A percentile compares a stretch with the other conserved stretches of the same genome.
phyloP scores from a whole-genome alignment of 2,888 invertebrate species.

The Augiades crinisus region DNA sequence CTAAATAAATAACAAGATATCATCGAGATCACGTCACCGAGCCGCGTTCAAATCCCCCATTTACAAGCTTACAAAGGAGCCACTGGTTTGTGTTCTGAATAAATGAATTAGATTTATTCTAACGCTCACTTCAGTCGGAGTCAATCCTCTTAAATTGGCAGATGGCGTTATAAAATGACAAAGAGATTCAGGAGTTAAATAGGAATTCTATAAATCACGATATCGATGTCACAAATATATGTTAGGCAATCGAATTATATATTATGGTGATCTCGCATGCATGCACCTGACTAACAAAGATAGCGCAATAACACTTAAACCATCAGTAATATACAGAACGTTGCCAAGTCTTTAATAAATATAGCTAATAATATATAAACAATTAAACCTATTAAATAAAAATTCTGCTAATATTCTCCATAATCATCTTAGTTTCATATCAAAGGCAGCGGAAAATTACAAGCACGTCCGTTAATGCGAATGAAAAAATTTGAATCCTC shows the following conservation, averaged over 20 bases:
- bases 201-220: background rate
- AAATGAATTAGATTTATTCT: slow-evolving; percentile 24
- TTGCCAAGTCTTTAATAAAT: no score
- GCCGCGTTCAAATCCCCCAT: slow-evolving; percentile 1
- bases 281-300: no score
- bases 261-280: no score
- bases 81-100: slow-evolving; percentile 20
- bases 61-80: slow-evolving; percentile 11
- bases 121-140: slow-evolving; percentile 15
- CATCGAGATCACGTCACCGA: slow-evolving; percentile 9
- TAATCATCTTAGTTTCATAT: background rate
- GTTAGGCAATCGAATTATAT: no score
- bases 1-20: slow-evolving; percentile 23
- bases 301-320: no score
- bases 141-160: slow-evolving; percentile 20
- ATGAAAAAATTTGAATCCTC: background rate
- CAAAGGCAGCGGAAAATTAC: background rate
- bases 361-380: no score
- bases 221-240: background rate
- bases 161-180: slow-evolving; percentile 15
- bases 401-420: background rate
- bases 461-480: background rate
- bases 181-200: slow-evolving; percentile 2
- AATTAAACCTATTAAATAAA: background rate
- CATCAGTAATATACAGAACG: no score